Evolutionary conservation across 1,140 invertebrate species (phyloP).

Genomic region (Drosophila bocqueti): DNA sequence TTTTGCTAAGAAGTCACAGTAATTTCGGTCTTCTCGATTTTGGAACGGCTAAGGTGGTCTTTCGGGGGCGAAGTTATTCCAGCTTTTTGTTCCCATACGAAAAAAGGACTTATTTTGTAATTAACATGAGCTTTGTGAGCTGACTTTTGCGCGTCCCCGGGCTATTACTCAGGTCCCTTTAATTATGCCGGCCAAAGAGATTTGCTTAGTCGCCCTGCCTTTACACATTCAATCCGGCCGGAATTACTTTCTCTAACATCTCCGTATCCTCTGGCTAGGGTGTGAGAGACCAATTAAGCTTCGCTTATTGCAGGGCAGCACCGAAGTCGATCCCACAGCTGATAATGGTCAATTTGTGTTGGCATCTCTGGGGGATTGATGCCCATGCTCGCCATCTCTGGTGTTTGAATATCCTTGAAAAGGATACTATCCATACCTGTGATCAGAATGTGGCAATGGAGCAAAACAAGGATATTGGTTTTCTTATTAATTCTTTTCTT

Average conservation of each 20-base stretch:
- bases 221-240: background rate
- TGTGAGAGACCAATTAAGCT: conserved; percentile 65
- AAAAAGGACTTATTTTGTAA: conserved; percentile 44
- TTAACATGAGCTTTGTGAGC: conserved; percentile 46
- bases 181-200: conserved; percentile 55
- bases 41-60: background rate
- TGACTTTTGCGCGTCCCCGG: background rate
- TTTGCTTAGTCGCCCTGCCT: conserved; percentile 7
- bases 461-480: no score
- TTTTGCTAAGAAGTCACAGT: background rate
- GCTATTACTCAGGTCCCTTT: conserved; percentile 23
- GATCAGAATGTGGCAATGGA: background rate
- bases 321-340: conserved; percentile 50
- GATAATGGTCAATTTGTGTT: conserved; percentile 52
- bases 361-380: conserved; percentile 20
- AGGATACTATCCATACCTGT: background rate
- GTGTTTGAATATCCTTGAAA: background rate
- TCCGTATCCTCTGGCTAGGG: background rate
- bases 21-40: background rate
- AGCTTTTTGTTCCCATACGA: conserved; percentile 4
- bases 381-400: background rate
- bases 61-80: background rate
- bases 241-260: conserved; percentile 4
- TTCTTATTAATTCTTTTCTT: no score
- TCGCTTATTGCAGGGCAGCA: conserved; percentile 49